Evolutionary conservation across 2,888 invertebrate species (phyloP).

Genomic region (Tachina grossa): DNA sequence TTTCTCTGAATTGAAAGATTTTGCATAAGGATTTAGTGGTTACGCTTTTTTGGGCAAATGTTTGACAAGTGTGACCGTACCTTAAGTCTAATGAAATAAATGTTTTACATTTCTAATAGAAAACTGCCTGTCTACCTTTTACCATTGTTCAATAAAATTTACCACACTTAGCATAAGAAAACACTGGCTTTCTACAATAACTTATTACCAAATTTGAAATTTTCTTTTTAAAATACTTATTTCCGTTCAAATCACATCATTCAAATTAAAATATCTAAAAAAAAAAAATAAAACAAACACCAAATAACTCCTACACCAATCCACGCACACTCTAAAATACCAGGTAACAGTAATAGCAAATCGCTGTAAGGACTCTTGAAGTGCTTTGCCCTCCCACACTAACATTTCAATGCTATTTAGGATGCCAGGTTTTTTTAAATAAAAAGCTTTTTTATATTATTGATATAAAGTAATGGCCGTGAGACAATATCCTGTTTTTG

Average conservation of each 20-base stretch:
- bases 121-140: no score
- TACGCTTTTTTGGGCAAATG: no score
- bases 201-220: neutral
- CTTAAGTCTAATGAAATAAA: no score
- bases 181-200: no score
- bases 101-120: no score
- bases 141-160: no score
- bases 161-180: no score
- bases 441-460: neutral
- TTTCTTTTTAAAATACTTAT: neutral
- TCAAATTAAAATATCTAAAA: no score
- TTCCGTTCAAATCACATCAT: neutral
- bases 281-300: slow-evolving; percentile 1
- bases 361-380: neutral
- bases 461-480: slow-evolving; percentile 50
- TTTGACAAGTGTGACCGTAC: no score
- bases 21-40: no score
- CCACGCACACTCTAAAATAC: neutral
- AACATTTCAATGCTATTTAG: neutral
- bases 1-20: no score
- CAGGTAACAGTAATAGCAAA: slow-evolving; percentile 9
- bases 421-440: neutral
- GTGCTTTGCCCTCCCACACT: neutral
- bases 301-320: neutral
- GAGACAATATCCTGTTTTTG: slow-evolving; percentile 65